phyloP scores from a whole-genome alignment of 2,888 invertebrate genomes.

The Mythimna albipuncta region DNA sequence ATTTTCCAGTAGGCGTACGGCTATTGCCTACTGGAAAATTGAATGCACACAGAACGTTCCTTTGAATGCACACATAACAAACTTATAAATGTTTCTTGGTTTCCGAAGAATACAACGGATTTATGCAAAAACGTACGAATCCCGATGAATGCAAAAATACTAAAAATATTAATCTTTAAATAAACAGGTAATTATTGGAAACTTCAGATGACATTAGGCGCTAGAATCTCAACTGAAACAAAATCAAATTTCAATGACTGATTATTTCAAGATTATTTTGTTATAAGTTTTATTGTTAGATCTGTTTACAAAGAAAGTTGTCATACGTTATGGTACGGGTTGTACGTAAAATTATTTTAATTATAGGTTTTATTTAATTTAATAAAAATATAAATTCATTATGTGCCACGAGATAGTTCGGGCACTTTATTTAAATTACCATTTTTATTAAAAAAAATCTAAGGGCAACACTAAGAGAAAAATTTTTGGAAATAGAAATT shows the following conservation, averaged over 20 bases:
- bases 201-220: constrained; percentile 85
- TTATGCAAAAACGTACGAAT: too few relatives aligned
- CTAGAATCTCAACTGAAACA: constrained; percentile 83
- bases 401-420: constrained; percentile 87
- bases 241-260: constrained; percentile 89
- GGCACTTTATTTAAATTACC: constrained; percentile 81
- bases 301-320: constrained; percentile 77
- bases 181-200: constrained; percentile 81
- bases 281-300: constrained; percentile 76
- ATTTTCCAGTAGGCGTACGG: too few relatives aligned
- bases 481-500: constrained; percentile 47
- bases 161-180: constrained; percentile 73
- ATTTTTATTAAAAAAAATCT: constrained; percentile 65
- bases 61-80: too few relatives aligned
- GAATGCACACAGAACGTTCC: too few relatives aligned
- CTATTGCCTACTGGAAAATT: too few relatives aligned
- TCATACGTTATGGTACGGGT: constrained; percentile 68
- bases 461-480: constrained; percentile 47
- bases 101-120: too few relatives aligned
- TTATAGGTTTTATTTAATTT: constrained; percentile 67
- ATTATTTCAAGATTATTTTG: too few relatives aligned
- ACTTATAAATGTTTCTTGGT: too few relatives aligned
- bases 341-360: constrained; percentile 73
- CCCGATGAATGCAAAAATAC: constrained; percentile 42
- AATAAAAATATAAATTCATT: constrained; percentile 72